phyloP scores from a whole-genome alignment of 2,113 vertebrate genomes.

The Indicator indicator region DNA sequence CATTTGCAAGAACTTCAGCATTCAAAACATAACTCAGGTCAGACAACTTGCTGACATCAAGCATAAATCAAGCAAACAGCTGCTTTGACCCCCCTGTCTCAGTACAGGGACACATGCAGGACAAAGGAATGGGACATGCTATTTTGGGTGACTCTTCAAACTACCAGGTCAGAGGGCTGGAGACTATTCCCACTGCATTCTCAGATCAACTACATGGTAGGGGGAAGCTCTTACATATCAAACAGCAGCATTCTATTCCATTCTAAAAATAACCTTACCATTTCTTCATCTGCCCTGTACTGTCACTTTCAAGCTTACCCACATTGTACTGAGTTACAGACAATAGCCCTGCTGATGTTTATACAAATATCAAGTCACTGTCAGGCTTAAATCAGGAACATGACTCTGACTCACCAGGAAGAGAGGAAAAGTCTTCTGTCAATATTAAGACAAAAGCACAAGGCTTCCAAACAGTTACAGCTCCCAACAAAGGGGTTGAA shows the following conservation, averaged over 20 bases:
- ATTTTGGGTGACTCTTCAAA: slow-evolving; percentile 45
- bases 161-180: slow-evolving; percentile 4
- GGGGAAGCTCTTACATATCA: neutral
- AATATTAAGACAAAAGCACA: neutral
- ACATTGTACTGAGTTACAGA: neutral
- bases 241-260: neutral
- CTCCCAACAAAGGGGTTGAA: neutral
- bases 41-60: neutral
- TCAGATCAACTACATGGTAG: neutral
- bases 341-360: neutral
- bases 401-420: slow-evolving; percentile 6
- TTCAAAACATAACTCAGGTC: neutral
- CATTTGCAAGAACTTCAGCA: neutral
- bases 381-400: neutral
- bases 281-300: neutral
- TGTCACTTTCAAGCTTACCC: neutral
- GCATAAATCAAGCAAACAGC: slow-evolving; percentile 36
- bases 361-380: neutral
- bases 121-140: neutral
- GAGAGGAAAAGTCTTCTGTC: neutral
- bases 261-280: slow-evolving; percentile 34
- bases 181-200: slow-evolving; percentile 8
- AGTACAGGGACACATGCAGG: neutral
- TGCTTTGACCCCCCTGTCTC: neutral
- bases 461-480: neutral